These are phyloP conservation scores for Remorina albescens DNA, from an alignment of 2,797 vertebrate genomes.

Conservation along the genomic window DNA sequence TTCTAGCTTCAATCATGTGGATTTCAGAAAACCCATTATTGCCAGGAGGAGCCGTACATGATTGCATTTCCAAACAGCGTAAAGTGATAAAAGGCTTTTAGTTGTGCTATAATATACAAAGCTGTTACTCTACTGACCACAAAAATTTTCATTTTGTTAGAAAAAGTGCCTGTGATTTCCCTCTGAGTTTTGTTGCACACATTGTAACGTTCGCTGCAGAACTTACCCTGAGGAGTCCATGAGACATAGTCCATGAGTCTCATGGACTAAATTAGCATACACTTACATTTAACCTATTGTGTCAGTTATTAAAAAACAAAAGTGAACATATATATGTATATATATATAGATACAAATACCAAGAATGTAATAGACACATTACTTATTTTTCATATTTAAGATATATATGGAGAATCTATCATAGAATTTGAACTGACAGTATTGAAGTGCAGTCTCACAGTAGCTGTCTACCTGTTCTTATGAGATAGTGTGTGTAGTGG, in stretches of 20 bases:
- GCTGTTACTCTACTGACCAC: conserved; percentile 60
- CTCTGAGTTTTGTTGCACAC: conserved; percentile 27
- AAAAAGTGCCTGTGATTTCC: conserved; percentile 54
- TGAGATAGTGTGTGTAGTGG: conserved; percentile 65
- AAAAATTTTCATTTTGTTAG: conserved; percentile 60
- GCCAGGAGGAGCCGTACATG: conserved; percentile 53
- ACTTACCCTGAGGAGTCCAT: conserved; percentile 5
- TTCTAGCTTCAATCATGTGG: conserved; percentile 53
- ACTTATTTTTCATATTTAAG: not conserved
- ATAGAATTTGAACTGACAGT: no score
- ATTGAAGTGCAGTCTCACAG: not conserved
- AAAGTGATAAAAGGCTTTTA: conserved; percentile 73
- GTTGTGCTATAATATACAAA: conserved; percentile 59
- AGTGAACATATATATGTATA: not conserved
- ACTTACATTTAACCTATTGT: not conserved
- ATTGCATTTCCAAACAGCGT: conserved; percentile 74
- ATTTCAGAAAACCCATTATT: conserved; percentile 40
- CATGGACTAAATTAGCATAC: not conserved
- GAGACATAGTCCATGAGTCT: no score
- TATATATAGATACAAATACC: no score
- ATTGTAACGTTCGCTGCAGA: conserved; percentile 52
- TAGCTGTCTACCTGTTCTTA: conserved; percentile 82
- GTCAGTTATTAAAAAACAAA: not conserved
- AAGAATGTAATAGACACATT: not conserved
- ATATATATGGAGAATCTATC: not conserved